Conservation (phyloP, 2,113 vertebrate species). For the Passer domesticus region DNA sequence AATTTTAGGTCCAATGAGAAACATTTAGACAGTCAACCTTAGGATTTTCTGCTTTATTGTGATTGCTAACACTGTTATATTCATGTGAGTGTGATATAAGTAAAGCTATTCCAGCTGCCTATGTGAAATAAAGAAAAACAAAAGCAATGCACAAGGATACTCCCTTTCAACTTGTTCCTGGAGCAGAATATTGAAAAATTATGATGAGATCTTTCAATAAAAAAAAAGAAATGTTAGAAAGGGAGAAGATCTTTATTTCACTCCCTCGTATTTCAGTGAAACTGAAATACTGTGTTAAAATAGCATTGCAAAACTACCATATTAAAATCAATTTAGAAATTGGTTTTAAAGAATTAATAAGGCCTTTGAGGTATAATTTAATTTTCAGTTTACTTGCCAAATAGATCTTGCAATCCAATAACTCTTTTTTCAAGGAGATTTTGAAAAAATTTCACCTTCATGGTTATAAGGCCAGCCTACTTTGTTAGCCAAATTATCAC, state of each 20-base stretch:
- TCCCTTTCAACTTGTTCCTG: not conserved
- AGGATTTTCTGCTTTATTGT: not conserved
- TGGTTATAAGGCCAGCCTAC: not conserved
- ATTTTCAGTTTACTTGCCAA: not conserved
- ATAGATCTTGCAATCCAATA: not conserved
- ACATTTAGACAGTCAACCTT: not conserved
- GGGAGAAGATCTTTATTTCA: not conserved
- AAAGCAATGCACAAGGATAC: not conserved
- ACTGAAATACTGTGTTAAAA: not conserved
- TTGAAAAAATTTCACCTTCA: not conserved
- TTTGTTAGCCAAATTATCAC: not conserved
- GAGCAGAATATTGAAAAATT: not conserved
- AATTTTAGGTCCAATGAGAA: not conserved
- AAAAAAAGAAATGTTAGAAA: not conserved
- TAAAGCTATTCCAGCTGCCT: not conserved
- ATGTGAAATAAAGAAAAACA: not conserved
- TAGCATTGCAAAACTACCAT: not conserved
- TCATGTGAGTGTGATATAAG: not conserved
- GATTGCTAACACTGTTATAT: not conserved
- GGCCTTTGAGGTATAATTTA: not conserved
- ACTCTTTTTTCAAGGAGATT: not conserved
- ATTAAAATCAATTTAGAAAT: not conserved
- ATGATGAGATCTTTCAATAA: not conserved
- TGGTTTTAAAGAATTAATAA: not conserved
- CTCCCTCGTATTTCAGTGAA: not conserved